phyloP scores from a whole-genome alignment of 2,888 invertebrate species.

The Teleiodes luculella region DNA sequence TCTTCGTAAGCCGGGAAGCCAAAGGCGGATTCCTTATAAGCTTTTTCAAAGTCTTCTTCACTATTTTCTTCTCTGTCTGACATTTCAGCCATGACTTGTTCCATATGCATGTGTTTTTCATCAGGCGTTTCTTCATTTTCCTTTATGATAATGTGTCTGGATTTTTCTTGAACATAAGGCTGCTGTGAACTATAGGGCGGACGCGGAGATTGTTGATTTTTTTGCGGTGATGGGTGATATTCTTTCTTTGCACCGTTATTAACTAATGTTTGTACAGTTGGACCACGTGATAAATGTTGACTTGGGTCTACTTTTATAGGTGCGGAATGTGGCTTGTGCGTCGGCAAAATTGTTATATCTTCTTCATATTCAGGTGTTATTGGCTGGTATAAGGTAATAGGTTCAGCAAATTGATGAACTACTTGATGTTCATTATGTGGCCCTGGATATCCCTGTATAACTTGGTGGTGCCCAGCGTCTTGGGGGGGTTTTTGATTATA shows the following conservation, averaged over 20 bases:
- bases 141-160: conserved; percentile 55
- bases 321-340: conserved; percentile 35
- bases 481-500: conserved; percentile 23
- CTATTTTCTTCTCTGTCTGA: conserved; percentile 57
- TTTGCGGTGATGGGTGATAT: conserved; percentile 20
- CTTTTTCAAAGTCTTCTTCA: conserved; percentile 69
- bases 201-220: conserved; percentile 22
- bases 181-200: conserved; percentile 19
- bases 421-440: conserved; percentile 24
- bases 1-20: conserved; percentile 62
- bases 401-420: conserved; percentile 16
- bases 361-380: conserved; percentile 53
- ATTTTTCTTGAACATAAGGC: conserved; percentile 52
- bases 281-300: conserved; percentile 41
- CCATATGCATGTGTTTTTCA: conserved; percentile 46
- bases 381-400: conserved; percentile 34
- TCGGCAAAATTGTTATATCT: conserved; percentile 44
- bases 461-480: conserved; percentile 20
- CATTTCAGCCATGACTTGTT: conserved; percentile 47
- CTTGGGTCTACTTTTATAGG: conserved; percentile 51
- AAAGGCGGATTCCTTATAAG: conserved; percentile 63
- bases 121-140: conserved; percentile 57
- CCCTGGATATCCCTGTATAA: conserved; percentile 19
- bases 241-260: conserved; percentile 19
- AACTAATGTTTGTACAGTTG: conserved; percentile 24